Conservation (phyloP, 2,113 vertebrate species). For the Benitochromis conjunctus region DNA sequence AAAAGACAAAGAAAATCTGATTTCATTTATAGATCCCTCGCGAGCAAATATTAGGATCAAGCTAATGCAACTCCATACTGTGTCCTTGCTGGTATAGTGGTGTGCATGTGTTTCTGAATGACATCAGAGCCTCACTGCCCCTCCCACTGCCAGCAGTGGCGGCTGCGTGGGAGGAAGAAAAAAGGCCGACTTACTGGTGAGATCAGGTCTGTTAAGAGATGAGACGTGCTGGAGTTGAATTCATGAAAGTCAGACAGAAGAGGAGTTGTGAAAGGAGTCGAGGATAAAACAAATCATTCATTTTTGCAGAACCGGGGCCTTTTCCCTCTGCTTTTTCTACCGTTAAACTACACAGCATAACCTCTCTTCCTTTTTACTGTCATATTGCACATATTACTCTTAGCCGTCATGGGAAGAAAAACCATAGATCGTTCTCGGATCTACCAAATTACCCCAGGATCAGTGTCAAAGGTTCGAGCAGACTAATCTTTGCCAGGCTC, state of each 20-base stretch:
- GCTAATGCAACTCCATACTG: slow-evolving; percentile 21
- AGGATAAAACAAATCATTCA: background rate
- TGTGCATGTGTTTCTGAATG: slow-evolving; percentile 20
- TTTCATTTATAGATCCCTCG: background rate
- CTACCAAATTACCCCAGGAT: slow-evolving; percentile 21
- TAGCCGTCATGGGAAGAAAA: background rate
- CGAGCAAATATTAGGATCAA: background rate
- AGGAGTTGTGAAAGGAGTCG: slow-evolving; percentile 2
- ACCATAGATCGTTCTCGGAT: background rate
- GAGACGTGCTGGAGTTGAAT: slow-evolving; percentile 11
- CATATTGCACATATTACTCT: slow-evolving; percentile 16
- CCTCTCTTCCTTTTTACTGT: background rate
- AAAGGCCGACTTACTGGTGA: slow-evolving; percentile 40
- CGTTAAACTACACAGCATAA: background rate
- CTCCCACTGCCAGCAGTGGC: background rate
- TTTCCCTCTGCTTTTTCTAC: background rate
- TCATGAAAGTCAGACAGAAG: slow-evolving; percentile 13
- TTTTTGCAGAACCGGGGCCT: background rate
- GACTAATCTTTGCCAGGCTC: slow-evolving; percentile 4
- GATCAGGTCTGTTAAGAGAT: slow-evolving; percentile 28
- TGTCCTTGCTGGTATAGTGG: background rate
- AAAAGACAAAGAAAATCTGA: background rate
- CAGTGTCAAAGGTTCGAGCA: slow-evolving; percentile 19
- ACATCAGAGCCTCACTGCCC: slow-evolving; percentile 35
- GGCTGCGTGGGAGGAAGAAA: slow-evolving; percentile 51